Conservation (phyloP, 2,113 vertebrate species). For the Scalopus aquaticus region DNA sequence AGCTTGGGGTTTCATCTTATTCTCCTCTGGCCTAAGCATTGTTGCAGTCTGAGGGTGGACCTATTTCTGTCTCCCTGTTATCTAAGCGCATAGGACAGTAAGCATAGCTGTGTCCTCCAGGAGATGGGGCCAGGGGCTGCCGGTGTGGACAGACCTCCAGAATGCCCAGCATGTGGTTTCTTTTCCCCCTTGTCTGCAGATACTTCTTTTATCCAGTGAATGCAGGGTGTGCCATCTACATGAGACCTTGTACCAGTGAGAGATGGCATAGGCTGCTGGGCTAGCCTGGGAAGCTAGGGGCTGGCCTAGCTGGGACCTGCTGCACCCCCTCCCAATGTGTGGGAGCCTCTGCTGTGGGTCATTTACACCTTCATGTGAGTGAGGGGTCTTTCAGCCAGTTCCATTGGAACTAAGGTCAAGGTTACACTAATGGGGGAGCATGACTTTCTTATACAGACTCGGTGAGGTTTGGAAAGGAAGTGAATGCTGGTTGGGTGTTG, state of each 20-base stretch:
- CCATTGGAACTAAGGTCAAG: background rate
- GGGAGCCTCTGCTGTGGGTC: background rate
- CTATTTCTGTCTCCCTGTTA: background rate
- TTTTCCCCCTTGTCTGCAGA: background rate
- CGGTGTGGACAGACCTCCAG: background rate
- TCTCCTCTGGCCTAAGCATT: background rate
- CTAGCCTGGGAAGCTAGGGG: background rate
- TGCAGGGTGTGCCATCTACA: rapidly evolving
- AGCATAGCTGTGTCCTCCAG: background rate
- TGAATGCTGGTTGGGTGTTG: background rate
- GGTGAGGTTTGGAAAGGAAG: background rate
- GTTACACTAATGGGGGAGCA: too few relatives aligned
- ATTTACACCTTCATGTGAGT: rapidly evolving
- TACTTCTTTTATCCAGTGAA: background rate
- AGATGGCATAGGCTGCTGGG: background rate
- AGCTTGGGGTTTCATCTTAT: background rate
- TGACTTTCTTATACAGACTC: background rate
- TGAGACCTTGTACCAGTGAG: background rate
- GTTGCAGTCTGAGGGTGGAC: background rate
- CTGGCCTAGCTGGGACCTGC: background rate
- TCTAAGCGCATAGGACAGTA: background rate
- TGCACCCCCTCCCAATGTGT: too few relatives aligned
- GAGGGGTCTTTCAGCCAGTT: background rate
- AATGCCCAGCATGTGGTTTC: background rate
- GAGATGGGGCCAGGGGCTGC: background rate